Evolutionary conservation across 1,140 invertebrate species (phyloP), one percentile per base, ranked within the genome.

Genomic region (Cydia fagiglandana): DNA sequence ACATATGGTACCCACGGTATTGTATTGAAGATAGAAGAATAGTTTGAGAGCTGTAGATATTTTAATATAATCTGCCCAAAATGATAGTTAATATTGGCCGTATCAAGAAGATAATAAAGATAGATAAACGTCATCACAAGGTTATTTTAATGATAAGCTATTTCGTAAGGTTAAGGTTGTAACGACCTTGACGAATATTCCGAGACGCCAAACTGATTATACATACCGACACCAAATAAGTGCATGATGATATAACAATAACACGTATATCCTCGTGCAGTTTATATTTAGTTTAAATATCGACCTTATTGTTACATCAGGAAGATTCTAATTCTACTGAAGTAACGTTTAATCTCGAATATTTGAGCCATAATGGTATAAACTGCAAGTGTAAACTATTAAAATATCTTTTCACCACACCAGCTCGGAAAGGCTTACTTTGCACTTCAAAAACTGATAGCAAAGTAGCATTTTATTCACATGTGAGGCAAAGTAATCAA

Each of bases 121-220:
- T 34, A 34, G 64, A 68, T 68, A 6, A 68, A 34, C 64, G n/a
- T 34, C 24, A 41, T 53, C 24, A 50, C 73, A 50, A 74, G 47
- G 73, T 50, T 74, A 15, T 30, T 45, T 38, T 7, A 70, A 70
- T 38, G 66, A 70, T 70, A 70, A 70, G 30, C 34, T 41, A 10
- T 17, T 70, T 20, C 0, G 9, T 41, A 70, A 41, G 66, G 34
- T 70, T n/a, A 70, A 41, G 66, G 34, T 38, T 41, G 15, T 9
- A 10, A 4, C 66, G 66, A 38, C 66, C 66, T 70, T 70, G 66
- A 10, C 15, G 34, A 68, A 70, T 70, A 70, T n/a, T 41, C 34
- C 66, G 56, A 61, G 56, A 61, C 20, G 20, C 56, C 17, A 12
- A 20, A 61, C 56, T 61, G 56, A 61, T 61, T 61, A 61, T 53